Percentiles rank a stretch among this genome's conserved stretches.
Evolutionary conservation across 2,797 vertebrate species (phyloP).

Genomic region (Morelia viridis): DNA sequence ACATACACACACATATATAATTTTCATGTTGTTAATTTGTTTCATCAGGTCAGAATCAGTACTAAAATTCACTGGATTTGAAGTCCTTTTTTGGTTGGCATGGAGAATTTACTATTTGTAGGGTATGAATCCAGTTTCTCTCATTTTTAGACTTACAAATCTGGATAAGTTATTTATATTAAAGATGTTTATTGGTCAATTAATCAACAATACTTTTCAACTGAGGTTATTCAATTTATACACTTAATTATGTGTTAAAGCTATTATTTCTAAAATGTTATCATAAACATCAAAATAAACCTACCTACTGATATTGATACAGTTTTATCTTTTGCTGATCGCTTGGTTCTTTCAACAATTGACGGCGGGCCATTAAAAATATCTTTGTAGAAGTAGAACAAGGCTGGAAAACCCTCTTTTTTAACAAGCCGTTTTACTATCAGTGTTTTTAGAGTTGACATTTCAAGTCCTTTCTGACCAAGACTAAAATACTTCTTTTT

Average conservation of each 20-base stretch:
- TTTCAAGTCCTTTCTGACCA: conserved; percentile 21
- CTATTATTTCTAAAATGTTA: background rate
- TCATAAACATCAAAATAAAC: background rate
- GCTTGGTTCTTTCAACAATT: conserved; percentile 18
- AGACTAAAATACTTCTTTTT: conserved; percentile 23
- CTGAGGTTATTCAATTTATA: background rate
- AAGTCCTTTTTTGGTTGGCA: background rate
- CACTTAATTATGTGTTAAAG: background rate
- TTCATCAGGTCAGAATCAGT: background rate
- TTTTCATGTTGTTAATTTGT: background rate
- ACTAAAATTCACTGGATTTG: background rate
- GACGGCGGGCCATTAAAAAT: conserved; percentile 11
- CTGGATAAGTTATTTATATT: background rate
- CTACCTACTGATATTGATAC: conserved; percentile 15
- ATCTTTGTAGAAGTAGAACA: conserved; percentile 16
- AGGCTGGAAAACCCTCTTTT: conserved; percentile 4
- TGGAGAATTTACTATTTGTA: background rate
- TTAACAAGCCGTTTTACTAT: background rate
- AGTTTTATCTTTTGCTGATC: background rate
- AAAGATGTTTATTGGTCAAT: background rate
- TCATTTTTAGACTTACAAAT: background rate
- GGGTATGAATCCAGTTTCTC: background rate
- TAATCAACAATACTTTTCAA: background rate
- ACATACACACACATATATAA: background rate
- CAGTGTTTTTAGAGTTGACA: background rate